Base-by-base conservation (phyloP, 2,797 vertebrate species). In the Typhlichthys eigenmanni region DNA sequence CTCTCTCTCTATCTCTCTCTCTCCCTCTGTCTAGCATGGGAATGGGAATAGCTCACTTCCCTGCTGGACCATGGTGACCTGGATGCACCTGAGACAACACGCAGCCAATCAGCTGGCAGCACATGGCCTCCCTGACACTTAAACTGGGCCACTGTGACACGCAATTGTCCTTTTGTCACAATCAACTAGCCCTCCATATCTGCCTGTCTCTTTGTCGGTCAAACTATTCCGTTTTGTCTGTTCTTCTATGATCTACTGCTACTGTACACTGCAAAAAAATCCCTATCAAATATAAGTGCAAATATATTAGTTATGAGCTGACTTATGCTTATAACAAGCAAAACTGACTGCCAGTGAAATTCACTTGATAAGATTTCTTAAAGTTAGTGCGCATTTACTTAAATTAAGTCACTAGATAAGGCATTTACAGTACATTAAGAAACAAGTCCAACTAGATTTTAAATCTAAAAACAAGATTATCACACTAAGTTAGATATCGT, bases 21-120 rank as follows among this genome's bases (percentile, higher is more conserved):
- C 34, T 51, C 13, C 2, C 49, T 54, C 8, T 24, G 62, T 59
- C 52, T n/a, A 57, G 73, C 64, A 54, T 53, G 51, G 52, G 65
- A 65, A 80, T 69, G 54, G 71, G 84, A 87, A 84, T 87, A 86
- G 83, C 78, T 65, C 57, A 4, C 10, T 46, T 84, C 73, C 79
- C 78, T 57, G 67, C 52, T 83, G 79, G 77, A 72, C 73, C 49
- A 60, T 47, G 34, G 53, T 68, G 78, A 81, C 72, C 74, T 66
- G 64, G 61, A 80, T 76, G 75, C 69, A 80, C 78, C 72, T 81
- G 79, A 76, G 71, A 78, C 72, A 55, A 51, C 38, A 38, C 55
- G 60, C 60, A 65, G 61, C 81, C 83, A 86, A 85, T 86, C 77
- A 57, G 72, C 45, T 49, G 14, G 52, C 70, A 72, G 34, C 54